A percentile compares a stretch with the other conserved stretches of the same genome.
phyloP scores from a whole-genome alignment of 2,113 vertebrate genomes.

The Chionis minor region DNA sequence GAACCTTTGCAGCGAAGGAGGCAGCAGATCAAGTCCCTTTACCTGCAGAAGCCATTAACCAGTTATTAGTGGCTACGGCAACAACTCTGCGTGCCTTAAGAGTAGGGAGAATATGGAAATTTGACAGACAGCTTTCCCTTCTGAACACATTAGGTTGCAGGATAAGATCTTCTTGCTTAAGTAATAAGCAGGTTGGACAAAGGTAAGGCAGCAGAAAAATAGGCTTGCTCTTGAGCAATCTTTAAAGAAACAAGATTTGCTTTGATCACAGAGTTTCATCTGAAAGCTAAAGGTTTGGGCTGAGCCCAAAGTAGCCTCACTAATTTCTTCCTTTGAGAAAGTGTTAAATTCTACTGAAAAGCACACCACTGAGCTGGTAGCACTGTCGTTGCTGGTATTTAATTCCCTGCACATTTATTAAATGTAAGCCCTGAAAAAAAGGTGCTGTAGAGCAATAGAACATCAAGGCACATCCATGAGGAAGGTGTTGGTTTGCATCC shows the following conservation, averaged over 20 bases:
- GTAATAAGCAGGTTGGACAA: background rate
- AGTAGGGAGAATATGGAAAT: background rate
- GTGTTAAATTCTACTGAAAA: background rate
- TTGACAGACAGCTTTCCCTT: background rate
- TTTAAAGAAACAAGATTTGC: background rate
- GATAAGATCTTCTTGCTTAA: background rate
- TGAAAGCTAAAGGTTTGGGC: too few species aligned
- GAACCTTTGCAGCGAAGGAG: background rate
- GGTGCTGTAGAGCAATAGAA: background rate
- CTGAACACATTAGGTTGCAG: background rate
- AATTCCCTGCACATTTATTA: background rate
- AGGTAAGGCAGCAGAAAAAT: background rate
- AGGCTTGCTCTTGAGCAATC: background rate
- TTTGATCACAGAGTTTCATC: background rate
- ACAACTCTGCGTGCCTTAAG: background rate
- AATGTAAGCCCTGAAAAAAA: background rate
- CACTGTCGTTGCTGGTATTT: background rate
- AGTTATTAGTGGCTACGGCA: background rate
- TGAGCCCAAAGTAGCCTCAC: background rate
- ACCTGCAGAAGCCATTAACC: background rate
- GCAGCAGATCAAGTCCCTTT: background rate
- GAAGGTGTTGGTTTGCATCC: too few species aligned
- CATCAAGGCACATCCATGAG: fast-evolving
- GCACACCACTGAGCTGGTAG: background rate
- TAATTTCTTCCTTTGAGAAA: background rate